A percentile compares a stretch with the other conserved stretches of the same genome.
These are phyloP conservation scores for Narcine bancroftii DNA, from an alignment of 2,113 vertebrate species.

Conservation along the genomic window DNA sequence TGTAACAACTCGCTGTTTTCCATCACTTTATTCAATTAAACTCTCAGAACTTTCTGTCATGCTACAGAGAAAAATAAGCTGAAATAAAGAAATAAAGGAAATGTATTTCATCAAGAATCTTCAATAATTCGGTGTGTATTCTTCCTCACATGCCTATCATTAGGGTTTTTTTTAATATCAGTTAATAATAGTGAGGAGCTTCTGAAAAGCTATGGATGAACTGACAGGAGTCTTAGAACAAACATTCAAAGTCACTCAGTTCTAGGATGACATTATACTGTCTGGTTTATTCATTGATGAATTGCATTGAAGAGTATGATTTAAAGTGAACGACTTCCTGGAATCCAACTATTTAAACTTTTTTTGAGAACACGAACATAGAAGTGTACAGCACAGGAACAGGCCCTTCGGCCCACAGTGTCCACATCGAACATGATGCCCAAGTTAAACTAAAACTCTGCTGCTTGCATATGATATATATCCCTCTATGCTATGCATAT, in stretches of 20 bases:
- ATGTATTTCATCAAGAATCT: slow-evolving; percentile 12
- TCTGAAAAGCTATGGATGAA: background rate
- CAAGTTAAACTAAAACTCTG: too few species aligned
- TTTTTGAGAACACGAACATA: background rate
- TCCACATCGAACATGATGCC: too few species aligned
- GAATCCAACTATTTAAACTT: background rate
- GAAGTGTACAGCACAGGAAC: too few species aligned
- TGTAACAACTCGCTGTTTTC: background rate
- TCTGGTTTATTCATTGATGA: background rate
- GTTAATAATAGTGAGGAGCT: slow-evolving; percentile 19
- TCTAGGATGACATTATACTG: background rate
- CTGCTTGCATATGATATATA: too few species aligned
- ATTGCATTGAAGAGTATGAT: background rate
- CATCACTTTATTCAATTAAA: background rate
- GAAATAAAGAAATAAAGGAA: background rate
- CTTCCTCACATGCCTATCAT: background rate
- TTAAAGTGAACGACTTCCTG: background rate
- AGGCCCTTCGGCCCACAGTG: too few species aligned
- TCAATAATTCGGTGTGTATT: background rate
- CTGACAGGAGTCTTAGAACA: background rate
- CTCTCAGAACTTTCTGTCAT: too few species aligned
- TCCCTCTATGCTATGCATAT: too few species aligned
- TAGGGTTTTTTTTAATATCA: background rate
- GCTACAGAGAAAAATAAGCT: background rate
- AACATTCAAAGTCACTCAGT: background rate